A percentile compares a stretch with the other conserved stretches of the same genome.
phyloP scores from a whole-genome alignment of 2,113 vertebrate species.

The Muntiacus reevesi region DNA sequence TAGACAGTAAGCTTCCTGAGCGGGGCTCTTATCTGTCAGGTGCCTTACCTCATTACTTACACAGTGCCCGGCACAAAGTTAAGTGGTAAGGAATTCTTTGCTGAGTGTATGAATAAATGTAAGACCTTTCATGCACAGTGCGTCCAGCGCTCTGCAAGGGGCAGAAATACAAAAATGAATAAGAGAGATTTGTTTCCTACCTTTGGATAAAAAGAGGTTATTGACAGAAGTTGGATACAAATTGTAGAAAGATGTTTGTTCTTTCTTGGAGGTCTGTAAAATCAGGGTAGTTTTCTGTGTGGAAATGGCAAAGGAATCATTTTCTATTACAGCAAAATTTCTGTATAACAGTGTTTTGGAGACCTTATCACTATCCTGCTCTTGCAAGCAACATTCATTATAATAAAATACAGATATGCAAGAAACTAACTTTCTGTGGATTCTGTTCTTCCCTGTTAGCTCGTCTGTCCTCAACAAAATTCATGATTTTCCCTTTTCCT shows the following conservation, averaged over 20 bases:
- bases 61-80: not conserved
- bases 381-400: not conserved
- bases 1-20: not conserved
- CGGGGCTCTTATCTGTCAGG: not conserved
- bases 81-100: slow-evolving; percentile 5
- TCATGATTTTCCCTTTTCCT: not conserved
- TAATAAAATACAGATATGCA: not conserved
- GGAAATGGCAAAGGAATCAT: not conserved
- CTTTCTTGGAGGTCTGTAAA: slow-evolving; percentile 11
- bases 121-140: not conserved
- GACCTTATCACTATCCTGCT: not conserved
- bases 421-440: slow-evolving; percentile 27
- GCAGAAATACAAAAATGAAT: not conserved
- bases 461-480: not conserved
- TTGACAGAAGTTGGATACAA: not conserved
- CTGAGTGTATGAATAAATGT: not conserved
- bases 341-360: slow-evolving; percentile 3
- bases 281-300: not conserved
- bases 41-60: not conserved
- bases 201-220: not conserved
- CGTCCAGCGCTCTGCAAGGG: not conserved
- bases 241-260: not conserved
- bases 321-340: not conserved
- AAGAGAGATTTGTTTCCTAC: not conserved
- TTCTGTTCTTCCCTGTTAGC: not conserved